phyloP scores from a whole-genome alignment of 2,113 vertebrate species.

The Addax nasomaculatus region DNA sequence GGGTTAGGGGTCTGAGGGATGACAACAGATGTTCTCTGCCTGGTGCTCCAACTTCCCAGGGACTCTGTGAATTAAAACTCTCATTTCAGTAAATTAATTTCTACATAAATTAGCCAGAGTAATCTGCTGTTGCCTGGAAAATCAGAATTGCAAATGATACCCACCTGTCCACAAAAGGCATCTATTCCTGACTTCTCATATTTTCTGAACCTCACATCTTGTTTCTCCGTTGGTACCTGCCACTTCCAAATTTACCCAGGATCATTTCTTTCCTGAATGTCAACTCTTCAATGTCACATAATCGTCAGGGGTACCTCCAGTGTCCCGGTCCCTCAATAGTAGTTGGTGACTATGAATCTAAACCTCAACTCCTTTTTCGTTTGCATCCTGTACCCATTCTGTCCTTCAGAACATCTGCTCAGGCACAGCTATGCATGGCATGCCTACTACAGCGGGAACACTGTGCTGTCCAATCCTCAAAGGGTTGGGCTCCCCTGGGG shows the following conservation, averaged over 20 bases:
- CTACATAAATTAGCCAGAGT: not conserved
- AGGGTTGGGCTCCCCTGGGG: not conserved
- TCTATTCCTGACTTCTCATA: not conserved
- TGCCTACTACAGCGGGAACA: rapidly evolving
- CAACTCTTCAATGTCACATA: not conserved
- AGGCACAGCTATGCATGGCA: not conserved
- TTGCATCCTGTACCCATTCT: not conserved
- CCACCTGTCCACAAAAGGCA: not conserved
- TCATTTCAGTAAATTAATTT: not conserved
- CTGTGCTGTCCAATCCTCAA: not conserved
- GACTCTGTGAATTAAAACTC: not conserved
- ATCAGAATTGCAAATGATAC: not conserved
- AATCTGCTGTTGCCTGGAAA: not conserved
- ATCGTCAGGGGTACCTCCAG: rapidly evolving
- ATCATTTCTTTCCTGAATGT: not conserved
- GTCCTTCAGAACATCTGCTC: not conserved
- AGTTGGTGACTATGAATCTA: not conserved
- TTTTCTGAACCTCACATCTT: not conserved
- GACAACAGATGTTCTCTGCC: not conserved
- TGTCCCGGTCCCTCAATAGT: not conserved
- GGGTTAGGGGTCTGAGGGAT: not conserved
- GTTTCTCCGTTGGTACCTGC: not conserved
- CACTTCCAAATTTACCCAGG: not conserved
- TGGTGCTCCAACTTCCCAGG: not conserved
- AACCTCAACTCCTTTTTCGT: not conserved